These are phyloP conservation scores for Phrynocephalus forsythii DNA, from an alignment of 2,797 vertebrate genomes.

Conservation along the genomic window DNA sequence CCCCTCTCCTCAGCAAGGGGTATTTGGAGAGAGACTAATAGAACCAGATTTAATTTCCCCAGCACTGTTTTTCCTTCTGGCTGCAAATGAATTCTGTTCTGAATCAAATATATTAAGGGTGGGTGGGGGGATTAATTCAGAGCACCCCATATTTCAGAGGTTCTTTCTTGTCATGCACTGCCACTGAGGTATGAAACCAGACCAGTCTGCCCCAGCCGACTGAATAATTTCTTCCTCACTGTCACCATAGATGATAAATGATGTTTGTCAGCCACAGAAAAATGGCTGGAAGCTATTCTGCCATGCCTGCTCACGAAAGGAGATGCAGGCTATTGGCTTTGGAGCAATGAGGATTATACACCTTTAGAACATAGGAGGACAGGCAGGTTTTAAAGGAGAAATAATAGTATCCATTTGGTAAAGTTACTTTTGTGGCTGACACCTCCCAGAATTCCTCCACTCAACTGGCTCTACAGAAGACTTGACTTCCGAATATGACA, in stretches of 20 bases:
- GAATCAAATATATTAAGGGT: constrained; percentile 6
- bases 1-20: neutral
- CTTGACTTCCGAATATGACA: no score
- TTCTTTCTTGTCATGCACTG: neutral
- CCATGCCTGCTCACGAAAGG: constrained; percentile 14
- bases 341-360: neutral
- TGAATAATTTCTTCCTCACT: constrained; percentile 16
- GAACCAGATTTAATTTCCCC: neutral
- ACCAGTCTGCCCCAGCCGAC: constrained; percentile 36
- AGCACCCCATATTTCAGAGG: constrained; percentile 6
- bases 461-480: neutral
- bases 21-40: neutral
- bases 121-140: constrained; percentile 6
- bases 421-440: neutral
- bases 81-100: neutral
- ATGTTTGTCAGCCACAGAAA: neutral
- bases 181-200: constrained; percentile 47
- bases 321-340: neutral
- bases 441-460: no score
- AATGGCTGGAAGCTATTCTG: constrained; percentile 11
- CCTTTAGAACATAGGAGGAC: neutral
- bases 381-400: neutral
- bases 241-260: constrained; percentile 3
- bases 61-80: neutral
- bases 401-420: neutral